Percentiles rank a stretch among this genome's conserved stretches.
These are phyloP conservation scores for Drosophila santomea DNA, from an alignment of 1,140 invertebrate species.

Conservation along the genomic window DNA sequence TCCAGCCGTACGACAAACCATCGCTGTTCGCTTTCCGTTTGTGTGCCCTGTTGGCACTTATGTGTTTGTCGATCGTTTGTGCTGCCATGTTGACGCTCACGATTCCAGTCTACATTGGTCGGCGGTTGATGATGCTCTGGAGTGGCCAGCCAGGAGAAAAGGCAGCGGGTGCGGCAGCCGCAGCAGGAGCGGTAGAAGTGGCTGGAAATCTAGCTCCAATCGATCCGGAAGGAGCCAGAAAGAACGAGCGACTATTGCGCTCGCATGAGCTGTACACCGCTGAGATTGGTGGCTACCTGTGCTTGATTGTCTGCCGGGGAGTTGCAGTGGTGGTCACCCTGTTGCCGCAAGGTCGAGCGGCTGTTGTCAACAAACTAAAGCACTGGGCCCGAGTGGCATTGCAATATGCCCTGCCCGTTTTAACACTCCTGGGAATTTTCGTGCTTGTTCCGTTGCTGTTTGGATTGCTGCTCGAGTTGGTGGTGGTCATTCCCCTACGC, in stretches of 20 bases:
- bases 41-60: constrained; percentile 90
- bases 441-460: constrained; percentile 97
- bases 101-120: constrained; percentile 94
- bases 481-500: constrained; percentile 96
- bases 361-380: constrained; percentile 90
- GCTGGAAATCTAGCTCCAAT: constrained; percentile 12
- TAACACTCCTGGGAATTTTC: constrained; percentile 90
- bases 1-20: constrained; percentile 95
- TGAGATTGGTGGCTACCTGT: constrained; percentile 94
- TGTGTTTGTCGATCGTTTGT: constrained; percentile 93
- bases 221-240: constrained; percentile 52
- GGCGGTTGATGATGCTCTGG: constrained; percentile 95
- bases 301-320: constrained; percentile 93
- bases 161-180: constrained; percentile 13
- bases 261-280: constrained; percentile 98
- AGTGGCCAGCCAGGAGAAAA: constrained; percentile 78
- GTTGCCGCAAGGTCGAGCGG: constrained; percentile 93
- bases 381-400: constrained; percentile 90
- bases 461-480: constrained; percentile 95
- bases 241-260: constrained; percentile 87
- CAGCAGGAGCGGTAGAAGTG: constrained; percentile 10
- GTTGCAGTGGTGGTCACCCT: constrained; percentile 92
- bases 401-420: constrained; percentile 89
- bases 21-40: constrained; percentile 93
- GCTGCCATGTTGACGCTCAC: constrained; percentile 86